Base-by-base conservation (phyloP, 1,140 invertebrate species). In the Drosophila miranda region DNA sequence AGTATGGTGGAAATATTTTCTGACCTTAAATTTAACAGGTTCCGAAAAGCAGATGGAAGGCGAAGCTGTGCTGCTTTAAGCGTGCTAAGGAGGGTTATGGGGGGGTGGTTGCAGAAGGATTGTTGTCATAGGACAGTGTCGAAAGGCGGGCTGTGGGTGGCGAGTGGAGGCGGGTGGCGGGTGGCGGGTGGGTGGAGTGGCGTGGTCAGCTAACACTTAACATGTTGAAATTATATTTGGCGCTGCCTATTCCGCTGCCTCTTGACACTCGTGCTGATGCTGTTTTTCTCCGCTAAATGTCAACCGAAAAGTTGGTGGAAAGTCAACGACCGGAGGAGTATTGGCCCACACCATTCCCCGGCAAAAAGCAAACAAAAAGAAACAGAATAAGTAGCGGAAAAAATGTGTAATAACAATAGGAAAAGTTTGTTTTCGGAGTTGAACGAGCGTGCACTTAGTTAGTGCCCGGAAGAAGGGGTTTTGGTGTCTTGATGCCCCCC, bases 341-440 rank as follows among this genome's bases (percentile, higher is more conserved):
- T 68, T 55, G 53, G n/a, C 23, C 43, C 62, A 38, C 26, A 13
- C 23, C 62, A 63, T 28, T 14, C 49, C 4, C 11, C 21, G 43
- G 55, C 48, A 38, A 3, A 23, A 54, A 44, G 52, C 52, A 49
- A 50, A 51, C 38, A 43, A 64, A 41, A 50, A 50, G 43, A 55
- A 61, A 69, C 55, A 66, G 21, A 23, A 26, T 11, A 60, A 63
- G 56, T 46, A 23, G 48, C 30, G 49, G 50, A 81, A 67, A 77
- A 82, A 75, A 78, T 73, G 61, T 74, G 64, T 74, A 86, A 81
- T 81, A 86, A 86, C 81, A 86, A 86, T 86, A 81, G 81, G 34
- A 62, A 84, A 84, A 84, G 81, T 84, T 84, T 84, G 81, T 84
- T 84, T 86, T 81, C 56, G 61, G 69, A 84, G 81, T 81, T 84